Evolutionary conservation across 2,113 vertebrate species (phyloP).

Genomic region (Mionectes macconnelli): DNA sequence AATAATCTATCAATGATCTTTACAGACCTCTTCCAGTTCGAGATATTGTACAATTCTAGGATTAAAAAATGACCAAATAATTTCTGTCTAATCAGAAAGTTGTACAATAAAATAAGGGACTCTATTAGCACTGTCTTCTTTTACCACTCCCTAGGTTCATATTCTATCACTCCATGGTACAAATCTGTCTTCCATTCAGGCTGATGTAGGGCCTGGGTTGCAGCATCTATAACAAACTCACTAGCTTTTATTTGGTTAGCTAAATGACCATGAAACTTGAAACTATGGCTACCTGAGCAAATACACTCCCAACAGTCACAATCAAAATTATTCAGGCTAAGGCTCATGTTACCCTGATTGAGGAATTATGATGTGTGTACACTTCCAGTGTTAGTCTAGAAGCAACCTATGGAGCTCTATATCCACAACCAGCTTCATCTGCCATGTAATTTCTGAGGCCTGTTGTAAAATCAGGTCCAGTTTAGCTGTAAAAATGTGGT

Average conservation of each 20-base stretch:
- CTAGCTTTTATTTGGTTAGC: neutral
- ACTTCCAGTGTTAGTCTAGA: fast-evolving
- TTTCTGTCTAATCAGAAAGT: neutral
- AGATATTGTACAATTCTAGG: neutral
- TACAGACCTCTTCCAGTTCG: fast-evolving
- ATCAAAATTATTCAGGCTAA: neutral
- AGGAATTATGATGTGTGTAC: neutral
- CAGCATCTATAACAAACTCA: neutral
- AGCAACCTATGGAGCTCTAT: neutral
- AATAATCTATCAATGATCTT: neutral
- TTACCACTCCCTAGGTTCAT: neutral
- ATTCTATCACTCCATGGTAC: neutral
- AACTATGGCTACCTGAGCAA: neutral
- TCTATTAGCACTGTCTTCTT: neutral
- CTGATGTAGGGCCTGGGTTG: neutral
- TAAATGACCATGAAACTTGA: neutral
- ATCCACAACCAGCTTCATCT: neutral
- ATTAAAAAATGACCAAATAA: neutral
- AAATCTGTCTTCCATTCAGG: fast-evolving
- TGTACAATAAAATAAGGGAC: neutral
- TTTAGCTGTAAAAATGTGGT: neutral
- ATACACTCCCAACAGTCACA: fast-evolving
- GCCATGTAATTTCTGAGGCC: neutral
- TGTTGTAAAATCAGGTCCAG: neutral
- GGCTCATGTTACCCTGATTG: neutral